Conservation (phyloP, 2,888 invertebrate genomes). For the Cerceris ruficornis region DNA sequence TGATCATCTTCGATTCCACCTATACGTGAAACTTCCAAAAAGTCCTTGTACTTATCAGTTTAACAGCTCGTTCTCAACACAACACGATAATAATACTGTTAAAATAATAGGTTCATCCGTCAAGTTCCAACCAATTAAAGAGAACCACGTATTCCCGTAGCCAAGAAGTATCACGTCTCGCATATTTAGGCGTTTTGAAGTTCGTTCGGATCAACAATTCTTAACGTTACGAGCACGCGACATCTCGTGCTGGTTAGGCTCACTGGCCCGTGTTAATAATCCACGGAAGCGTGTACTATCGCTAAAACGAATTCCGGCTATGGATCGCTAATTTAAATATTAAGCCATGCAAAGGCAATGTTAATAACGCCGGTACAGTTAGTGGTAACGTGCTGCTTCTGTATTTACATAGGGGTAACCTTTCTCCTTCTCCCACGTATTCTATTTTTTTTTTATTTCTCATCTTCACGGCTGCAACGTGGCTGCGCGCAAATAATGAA, state of each 20-base stretch:
- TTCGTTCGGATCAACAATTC: constrained; percentile 32
- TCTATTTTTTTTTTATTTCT: constrained; percentile 8
- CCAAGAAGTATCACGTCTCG: not conserved
- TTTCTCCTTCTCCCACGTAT: constrained; percentile 4
- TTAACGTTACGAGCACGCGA: constrained; percentile 40
- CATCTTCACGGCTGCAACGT: not conserved
- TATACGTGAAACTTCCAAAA: too few species aligned
- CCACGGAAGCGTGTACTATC: constrained; percentile 54
- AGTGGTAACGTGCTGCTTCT: constrained; percentile 18
- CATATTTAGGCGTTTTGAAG: not conserved
- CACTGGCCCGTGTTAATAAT: constrained; percentile 56
- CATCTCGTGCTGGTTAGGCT: constrained; percentile 40
- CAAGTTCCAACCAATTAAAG: too few species aligned
- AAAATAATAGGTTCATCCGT: too few species aligned
- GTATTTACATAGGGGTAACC: constrained; percentile 57
- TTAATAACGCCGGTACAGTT: constrained; percentile 66
- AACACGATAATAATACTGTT: too few species aligned
- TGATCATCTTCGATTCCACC: too few species aligned
- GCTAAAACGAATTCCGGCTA: constrained; percentile 59
- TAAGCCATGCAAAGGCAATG: constrained; percentile 67
- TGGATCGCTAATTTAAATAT: constrained; percentile 69
- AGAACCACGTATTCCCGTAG: too few species aligned
- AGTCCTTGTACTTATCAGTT: too few species aligned
- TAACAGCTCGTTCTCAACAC: too few species aligned
- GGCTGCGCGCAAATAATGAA: constrained; percentile 23